These are phyloP conservation scores for Petaurus breviceps DNA, from an alignment of 2,113 vertebrate genomes.

Conservation along the genomic window DNA sequence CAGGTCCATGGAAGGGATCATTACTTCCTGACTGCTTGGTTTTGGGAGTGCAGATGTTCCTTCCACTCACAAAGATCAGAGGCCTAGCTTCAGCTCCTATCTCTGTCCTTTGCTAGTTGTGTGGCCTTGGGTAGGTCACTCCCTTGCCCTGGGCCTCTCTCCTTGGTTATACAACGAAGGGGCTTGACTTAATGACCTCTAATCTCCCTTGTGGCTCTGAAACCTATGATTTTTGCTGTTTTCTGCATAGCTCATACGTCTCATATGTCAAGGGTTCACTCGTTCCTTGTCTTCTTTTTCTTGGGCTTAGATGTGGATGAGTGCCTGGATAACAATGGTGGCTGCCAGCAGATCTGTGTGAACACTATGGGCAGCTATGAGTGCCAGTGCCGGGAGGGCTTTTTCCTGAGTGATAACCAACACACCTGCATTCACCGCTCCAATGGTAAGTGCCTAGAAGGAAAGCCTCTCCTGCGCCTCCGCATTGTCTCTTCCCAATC, in stretches of 20 bases:
- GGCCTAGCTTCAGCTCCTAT: neutral
- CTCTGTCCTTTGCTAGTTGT: neutral
- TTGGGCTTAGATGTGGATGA: conserved; percentile 93
- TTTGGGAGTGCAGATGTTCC: neutral
- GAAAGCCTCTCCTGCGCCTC: rapidly evolving
- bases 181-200: neutral
- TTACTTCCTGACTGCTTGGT: neutral
- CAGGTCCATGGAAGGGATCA: neutral
- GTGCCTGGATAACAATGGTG: conserved; percentile 96
- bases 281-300: conserved; percentile 38
- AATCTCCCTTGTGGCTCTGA: neutral
- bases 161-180: neutral
- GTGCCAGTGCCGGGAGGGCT: conserved; percentile 93
- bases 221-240: neutral
- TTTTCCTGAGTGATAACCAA: conserved; percentile 99
- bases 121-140: neutral
- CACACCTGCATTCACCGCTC: conserved; percentile 99
- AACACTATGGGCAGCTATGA: conserved; percentile 99
- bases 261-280: neutral
- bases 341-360: conserved; percentile 97
- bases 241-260: neutral
- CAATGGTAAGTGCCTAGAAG: conserved; percentile 88
- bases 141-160: neutral
- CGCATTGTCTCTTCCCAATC: rapidly evolving
- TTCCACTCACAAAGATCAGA: neutral